A percentile compares a stretch with the other conserved stretches of the same genome.
These are phyloP conservation scores for Hylomyscus alleni DNA, from an alignment of 2,797 vertebrate genomes.

Conservation along the genomic window DNA sequence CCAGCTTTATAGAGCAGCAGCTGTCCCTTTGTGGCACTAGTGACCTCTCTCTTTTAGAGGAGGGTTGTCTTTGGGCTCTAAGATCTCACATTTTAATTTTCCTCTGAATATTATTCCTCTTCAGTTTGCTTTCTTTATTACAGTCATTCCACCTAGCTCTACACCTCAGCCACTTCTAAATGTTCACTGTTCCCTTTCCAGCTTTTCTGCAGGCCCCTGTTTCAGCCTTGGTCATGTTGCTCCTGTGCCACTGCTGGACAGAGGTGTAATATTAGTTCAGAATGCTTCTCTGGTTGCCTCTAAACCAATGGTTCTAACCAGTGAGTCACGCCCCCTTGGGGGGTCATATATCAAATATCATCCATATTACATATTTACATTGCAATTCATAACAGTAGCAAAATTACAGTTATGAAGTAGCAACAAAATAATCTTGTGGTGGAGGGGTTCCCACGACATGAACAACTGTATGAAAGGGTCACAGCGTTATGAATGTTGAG, in stretches of 20 bases:
- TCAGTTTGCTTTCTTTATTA: background rate
- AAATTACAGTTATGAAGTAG: background rate
- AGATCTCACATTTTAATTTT: background rate
- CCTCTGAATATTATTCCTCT: background rate
- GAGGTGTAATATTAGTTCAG: too few relatives aligned
- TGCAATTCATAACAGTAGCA: background rate
- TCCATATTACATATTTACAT: background rate
- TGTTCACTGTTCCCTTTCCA: background rate
- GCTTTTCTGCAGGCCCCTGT: background rate
- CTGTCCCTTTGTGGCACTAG: background rate
- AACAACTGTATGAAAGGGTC: background rate
- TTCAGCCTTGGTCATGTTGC: accelerated
- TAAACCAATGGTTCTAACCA: background rate
- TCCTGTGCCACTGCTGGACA: too few relatives aligned
- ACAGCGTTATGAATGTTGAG: background rate
- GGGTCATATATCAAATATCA: background rate
- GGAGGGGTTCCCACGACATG: background rate
- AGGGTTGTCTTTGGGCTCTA: background rate
- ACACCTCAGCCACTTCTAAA: too few relatives aligned
- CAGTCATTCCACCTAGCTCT: too few relatives aligned
- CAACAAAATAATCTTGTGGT: background rate
- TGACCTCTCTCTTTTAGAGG: background rate
- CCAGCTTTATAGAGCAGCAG: background rate
- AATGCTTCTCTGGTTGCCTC: background rate
- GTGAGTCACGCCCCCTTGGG: background rate